Evolutionary conservation across 2,888 invertebrate genomes (phyloP), one percentile per base, ranked within the genome.

Genomic region (Eurytoma adleriae): DNA sequence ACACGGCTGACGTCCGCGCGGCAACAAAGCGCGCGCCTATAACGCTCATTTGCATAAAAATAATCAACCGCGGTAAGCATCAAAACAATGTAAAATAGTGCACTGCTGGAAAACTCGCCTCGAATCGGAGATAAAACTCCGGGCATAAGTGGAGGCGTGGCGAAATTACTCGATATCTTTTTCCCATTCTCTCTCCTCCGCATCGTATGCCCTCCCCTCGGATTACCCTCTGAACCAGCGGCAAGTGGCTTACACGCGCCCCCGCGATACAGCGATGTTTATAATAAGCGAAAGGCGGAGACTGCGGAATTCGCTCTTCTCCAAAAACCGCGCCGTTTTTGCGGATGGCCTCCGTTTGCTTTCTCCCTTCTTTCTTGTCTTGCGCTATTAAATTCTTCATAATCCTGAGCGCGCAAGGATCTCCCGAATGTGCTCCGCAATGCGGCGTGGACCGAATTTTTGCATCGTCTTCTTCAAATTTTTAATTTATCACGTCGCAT

Each of bases 101-200:
- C 50, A 24, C 48, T 48, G n/a, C 57, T 57, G 0, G 66, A 14
- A 40, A 3, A n/a, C 18, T 70, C 40, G 1, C 13, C 57, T 40
- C 12, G 50, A 66, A 40, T 66, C n/a, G 59, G 12, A 48, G 59
- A n/a, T n/a, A 78, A 52, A 64, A 50, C 27, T 69, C n/a, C 57
- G 56, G 18, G 18, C 48, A 20, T 69, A 62, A 70, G 68, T n/a
- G 24, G 16, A 5, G 14, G 18, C 20, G 73, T 56, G 50, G 54
- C 61, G 59, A 71, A 78, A 70, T 70, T 66, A 78, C 57, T 78
- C 57, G 64, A 70, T 71, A 68, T 77, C 48, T 66, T 66, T 59
- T 27, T 18, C 16, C 30, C 16, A 2, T 57, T 14, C 16, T 78
- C 16, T 40, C 18, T 48, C 12, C 40, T 48, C 18, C 18, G 10